Conservation (phyloP, 1,140 invertebrate genomes). For the Zeugodacus cucurbitae region DNA sequence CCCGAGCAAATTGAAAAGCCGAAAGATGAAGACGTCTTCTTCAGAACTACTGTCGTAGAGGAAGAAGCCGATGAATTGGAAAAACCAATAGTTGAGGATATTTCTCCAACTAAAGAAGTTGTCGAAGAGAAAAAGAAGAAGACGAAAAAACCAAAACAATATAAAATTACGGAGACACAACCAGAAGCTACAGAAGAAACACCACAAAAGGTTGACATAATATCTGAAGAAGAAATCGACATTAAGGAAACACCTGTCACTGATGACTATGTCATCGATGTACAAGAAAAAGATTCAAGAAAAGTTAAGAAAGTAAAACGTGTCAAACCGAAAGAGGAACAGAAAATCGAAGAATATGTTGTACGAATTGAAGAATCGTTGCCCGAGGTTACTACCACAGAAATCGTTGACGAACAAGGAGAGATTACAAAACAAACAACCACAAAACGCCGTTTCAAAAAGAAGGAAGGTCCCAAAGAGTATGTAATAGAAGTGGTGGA, state of each 20-base stretch:
- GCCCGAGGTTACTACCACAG: conserved; percentile 55
- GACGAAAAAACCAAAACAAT: conserved; percentile 55
- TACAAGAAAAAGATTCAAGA: conserved; percentile 43
- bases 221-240: conserved; percentile 48
- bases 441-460: conserved; percentile 60
- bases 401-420: conserved; percentile 65
- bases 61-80: conserved; percentile 34
- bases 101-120: conserved; percentile 41
- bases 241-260: not conserved
- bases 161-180: conserved; percentile 48
- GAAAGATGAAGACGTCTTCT: conserved; percentile 42
- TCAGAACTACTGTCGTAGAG: conserved; percentile 54
- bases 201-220: conserved; percentile 42
- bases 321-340: conserved; percentile 23
- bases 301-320: conserved; percentile 57
- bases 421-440: conserved; percentile 61
- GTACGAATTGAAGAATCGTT: conserved; percentile 61
- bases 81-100: conserved; percentile 40
- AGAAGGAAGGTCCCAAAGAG: conserved; percentile 60
- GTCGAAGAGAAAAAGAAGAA: conserved; percentile 60
- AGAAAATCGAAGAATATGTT: conserved; percentile 48
- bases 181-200: not conserved
- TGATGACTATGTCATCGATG: conserved; percentile 48
- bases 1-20: conserved; percentile 51
- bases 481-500: conserved; percentile 67